Evolutionary conservation across 2,113 vertebrate genomes (phyloP).

Genomic region (Colius striatus): DNA sequence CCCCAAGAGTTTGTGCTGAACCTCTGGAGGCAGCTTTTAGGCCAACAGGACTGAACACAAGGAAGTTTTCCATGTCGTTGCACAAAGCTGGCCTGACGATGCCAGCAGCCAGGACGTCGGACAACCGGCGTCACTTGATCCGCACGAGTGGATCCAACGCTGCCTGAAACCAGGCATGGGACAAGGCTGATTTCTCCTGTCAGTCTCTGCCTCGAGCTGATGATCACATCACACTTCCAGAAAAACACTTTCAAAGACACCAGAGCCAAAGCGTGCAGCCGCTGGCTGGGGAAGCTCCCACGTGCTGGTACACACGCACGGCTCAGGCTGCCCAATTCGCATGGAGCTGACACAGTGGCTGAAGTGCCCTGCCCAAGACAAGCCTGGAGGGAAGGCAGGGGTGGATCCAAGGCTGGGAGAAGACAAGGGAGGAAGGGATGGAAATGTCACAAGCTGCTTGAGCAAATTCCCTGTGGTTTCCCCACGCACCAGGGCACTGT

Average conservation of each 20-base stretch:
- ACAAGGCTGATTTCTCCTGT: slow-evolving; percentile 8
- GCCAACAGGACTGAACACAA: not conserved
- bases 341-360: not conserved
- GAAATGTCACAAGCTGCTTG: not conserved
- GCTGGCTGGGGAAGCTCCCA: not conserved
- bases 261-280: slow-evolving; percentile 20
- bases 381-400: slow-evolving; percentile 13
- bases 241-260: slow-evolving; percentile 13
- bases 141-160: accelerated
- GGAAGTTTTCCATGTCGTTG: not conserved
- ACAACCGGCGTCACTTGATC: not conserved
- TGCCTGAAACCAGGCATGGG: not conserved
- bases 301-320: not conserved
- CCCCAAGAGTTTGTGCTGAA: not conserved
- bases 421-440: not conserved
- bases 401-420: not conserved
- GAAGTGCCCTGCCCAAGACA: not conserved
- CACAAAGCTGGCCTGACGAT: not conserved
- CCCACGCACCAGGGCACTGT: accelerated
- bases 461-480: not conserved
- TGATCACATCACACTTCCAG: not conserved
- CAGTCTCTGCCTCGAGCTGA: slow-evolving; percentile 1
- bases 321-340: slow-evolving; percentile 21
- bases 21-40: not conserved
- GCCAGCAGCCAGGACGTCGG: not conserved